Conservation (phyloP, 2,888 invertebrate genomes). For the Penaeus monodon region DNA sequence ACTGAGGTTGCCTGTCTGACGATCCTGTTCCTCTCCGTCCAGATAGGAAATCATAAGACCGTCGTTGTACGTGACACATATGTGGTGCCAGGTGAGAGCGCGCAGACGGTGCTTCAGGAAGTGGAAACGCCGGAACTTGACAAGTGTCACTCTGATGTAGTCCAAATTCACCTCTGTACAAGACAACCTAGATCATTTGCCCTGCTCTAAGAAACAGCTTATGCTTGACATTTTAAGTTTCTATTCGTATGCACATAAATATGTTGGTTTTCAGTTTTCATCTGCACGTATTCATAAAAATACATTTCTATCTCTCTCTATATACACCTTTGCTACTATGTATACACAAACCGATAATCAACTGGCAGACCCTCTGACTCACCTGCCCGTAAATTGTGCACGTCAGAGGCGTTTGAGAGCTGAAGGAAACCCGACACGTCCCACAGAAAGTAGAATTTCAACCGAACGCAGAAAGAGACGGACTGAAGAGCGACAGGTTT, state of each 20-base stretch:
- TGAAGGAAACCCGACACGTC: conserved; percentile 57
- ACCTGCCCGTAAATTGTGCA: conserved; percentile 56
- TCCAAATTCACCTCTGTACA: conserved; percentile 53
- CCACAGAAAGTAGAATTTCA: conserved; percentile 62
- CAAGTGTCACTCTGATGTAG: conserved; percentile 52
- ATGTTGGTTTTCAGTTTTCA: too few relatives aligned
- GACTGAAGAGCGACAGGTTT: conserved; percentile 30
- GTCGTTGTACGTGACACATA: conserved; percentile 52
- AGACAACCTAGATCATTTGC: neutral
- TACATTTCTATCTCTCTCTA: too few relatives aligned
- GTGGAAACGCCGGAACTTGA: conserved; percentile 52
- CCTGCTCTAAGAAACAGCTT: too few relatives aligned
- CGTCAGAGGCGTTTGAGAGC: conserved; percentile 29
- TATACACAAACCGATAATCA: neutral
- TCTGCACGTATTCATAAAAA: too few relatives aligned
- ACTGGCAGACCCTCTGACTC: neutral
- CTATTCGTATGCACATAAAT: too few relatives aligned
- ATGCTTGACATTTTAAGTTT: too few relatives aligned
- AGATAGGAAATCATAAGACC: conserved; percentile 50
- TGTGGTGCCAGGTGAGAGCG: conserved; percentile 61
- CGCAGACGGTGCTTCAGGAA: conserved; percentile 44
- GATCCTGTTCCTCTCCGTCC: conserved; percentile 48
- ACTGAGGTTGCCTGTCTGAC: conserved; percentile 4
- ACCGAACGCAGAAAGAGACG: conserved; percentile 51
- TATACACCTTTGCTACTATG: too few relatives aligned